phyloP scores from a whole-genome alignment of 1,140 invertebrate species.

The Orius laevigatus region DNA sequence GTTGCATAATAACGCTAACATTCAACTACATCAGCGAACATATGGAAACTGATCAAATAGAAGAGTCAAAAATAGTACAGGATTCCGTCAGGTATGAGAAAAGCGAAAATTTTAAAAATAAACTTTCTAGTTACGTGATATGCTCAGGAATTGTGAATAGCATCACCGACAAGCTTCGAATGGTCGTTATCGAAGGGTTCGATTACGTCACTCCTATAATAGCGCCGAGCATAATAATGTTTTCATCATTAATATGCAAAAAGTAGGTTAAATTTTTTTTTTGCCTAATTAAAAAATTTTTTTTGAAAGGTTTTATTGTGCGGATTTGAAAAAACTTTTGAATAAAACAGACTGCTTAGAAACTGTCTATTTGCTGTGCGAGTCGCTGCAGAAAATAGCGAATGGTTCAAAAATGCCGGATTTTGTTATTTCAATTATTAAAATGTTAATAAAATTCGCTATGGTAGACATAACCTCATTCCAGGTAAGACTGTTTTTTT shows the following conservation, averaged over 20 bases:
- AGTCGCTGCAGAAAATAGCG: slow-evolving; percentile 6
- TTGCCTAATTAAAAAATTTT: neutral
- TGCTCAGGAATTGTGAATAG: neutral
- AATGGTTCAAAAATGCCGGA: neutral
- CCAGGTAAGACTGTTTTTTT: slow-evolving; percentile 11
- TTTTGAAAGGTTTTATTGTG: slow-evolving; percentile 3
- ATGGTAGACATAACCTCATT: slow-evolving; percentile 3
- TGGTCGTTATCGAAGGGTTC: neutral
- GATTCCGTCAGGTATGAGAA: too few species aligned
- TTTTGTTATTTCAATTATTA: slow-evolving; percentile 6
- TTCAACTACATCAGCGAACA: too few species aligned
- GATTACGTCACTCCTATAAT: neutral
- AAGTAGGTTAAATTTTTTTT: neutral
- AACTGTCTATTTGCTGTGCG: slow-evolving; percentile 8
- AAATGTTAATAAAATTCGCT: slow-evolving; percentile 8
- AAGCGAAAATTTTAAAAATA: too few species aligned
- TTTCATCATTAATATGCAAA: neutral
- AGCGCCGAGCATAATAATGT: neutral
- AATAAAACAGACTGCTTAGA: slow-evolving; percentile 6
- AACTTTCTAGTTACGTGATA: too few species aligned
- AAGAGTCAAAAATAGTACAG: too few species aligned
- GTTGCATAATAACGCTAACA: too few species aligned
- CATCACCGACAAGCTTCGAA: neutral
- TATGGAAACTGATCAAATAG: too few species aligned
- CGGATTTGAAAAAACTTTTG: slow-evolving; percentile 3